Percentiles rank a stretch among this genome's conserved stretches.
Evolutionary conservation across 2,888 invertebrate species (phyloP).

Genomic region (Apotomis turbidana): DNA sequence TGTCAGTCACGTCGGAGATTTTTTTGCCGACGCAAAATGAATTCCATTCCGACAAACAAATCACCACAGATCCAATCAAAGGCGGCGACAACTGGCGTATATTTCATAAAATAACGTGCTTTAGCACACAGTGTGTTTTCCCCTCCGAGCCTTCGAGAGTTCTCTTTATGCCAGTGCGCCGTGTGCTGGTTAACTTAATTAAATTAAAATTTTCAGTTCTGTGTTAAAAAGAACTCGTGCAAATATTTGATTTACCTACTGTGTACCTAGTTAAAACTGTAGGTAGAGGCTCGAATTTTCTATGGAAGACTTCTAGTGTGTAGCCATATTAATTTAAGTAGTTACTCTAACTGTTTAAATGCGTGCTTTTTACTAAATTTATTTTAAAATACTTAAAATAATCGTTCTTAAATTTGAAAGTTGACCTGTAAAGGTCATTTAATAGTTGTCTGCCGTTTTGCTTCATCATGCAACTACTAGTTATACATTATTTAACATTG

Average conservation of each 20-base stretch:
- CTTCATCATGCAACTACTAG: background rate
- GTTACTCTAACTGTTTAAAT: background rate
- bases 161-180: slow-evolving; percentile 4
- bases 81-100: slow-evolving; percentile 53
- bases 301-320: background rate
- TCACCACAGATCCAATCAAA: slow-evolving; percentile 69
- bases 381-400: no score
- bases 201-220: background rate
- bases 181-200: slow-evolving; percentile 7
- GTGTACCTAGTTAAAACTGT: background rate
- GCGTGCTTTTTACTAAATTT: background rate
- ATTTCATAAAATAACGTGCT: slow-evolving; percentile 51
- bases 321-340: background rate
- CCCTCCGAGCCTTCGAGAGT: background rate
- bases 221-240: background rate
- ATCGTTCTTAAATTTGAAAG: no score
- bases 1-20: slow-evolving; percentile 72
- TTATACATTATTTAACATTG: background rate
- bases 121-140: slow-evolving; percentile 44
- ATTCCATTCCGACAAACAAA: slow-evolving; percentile 69
- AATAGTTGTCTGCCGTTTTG: no score
- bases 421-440: no score
- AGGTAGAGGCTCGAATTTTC: background rate
- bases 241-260: slow-evolving; percentile 3
- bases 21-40: slow-evolving; percentile 63